A percentile compares a stretch with the other conserved stretches of the same genome.
Evolutionary conservation across 2,797 vertebrate species (phyloP).

Genomic region (Sparidentex hasta): DNA sequence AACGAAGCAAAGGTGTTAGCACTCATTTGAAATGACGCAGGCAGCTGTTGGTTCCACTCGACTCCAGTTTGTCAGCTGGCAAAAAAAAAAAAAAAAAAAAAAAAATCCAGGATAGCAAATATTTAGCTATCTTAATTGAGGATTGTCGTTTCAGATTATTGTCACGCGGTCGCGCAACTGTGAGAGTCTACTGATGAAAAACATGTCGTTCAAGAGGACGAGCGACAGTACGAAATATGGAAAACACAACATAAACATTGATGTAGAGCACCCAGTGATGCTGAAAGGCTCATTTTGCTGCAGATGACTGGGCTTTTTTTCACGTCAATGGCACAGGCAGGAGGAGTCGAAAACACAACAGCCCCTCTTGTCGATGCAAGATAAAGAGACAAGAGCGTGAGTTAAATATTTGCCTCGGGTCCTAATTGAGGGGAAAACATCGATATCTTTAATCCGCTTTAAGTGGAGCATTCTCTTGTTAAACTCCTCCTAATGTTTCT

Average conservation of each 20-base stretch:
- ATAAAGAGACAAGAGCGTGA: neutral
- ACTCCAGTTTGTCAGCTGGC: neutral
- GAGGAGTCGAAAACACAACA: neutral
- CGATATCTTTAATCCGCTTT: slow-evolving; percentile 47
- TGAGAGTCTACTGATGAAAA: neutral
- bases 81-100: neutral
- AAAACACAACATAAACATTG: neutral
- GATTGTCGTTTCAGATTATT: neutral
- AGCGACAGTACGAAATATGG: neutral
- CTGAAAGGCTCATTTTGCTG: no score
- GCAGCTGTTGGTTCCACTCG: neutral
- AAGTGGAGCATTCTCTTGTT: slow-evolving; percentile 36
- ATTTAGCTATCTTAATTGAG: neutral
- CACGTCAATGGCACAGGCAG: neutral
- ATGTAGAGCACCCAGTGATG: neutral
- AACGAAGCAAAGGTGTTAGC: neutral
- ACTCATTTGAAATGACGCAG: neutral
- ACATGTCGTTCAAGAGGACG: neutral
- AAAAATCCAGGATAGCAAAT: neutral
- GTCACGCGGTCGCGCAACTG: no score
- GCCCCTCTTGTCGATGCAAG: neutral
- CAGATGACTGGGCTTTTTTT: neutral
- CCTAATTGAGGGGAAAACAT: slow-evolving; percentile 40
- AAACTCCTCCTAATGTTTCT: slow-evolving; percentile 34
- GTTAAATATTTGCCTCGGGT: slow-evolving; percentile 16